Evolutionary conservation across 1,140 invertebrate species (phyloP), one percentile per base, ranked within the genome.

Genomic region (Delia radicum): DNA sequence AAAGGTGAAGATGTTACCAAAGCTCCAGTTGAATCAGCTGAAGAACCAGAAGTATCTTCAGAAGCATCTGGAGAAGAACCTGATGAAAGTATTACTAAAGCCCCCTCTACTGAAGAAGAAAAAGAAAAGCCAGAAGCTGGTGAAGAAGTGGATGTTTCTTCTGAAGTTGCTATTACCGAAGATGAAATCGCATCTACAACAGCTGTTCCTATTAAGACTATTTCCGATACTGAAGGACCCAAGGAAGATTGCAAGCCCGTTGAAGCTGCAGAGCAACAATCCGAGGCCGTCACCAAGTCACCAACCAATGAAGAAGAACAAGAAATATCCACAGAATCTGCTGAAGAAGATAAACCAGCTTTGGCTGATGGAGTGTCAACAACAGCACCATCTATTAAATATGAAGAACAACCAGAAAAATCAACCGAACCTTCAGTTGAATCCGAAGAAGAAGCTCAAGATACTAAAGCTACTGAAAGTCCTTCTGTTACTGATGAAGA

Each of bases 101-200:
- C 42, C 62, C 21, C 69, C 55, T 65, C 77, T 42, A 55, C 73
- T 13, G 69, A 18, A 31, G 77, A 77, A 76, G 55, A 77, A 63
- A 8, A 72, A 12, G 28, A 62, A 48, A 42, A 42, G n/a, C 37
- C 37, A 1, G 29, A 74, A 75, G 37, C 65, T n/a, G 2, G 2
- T 42, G 62, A 29, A 37, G 18, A 18, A 37, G 42, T 7, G 24
- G 24, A 8, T 48, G 10, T n/a, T n/a, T 37, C 31, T 24, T 13
- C 24, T 2, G 8, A 10, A 28, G 31, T 2, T 33, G n/a, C 10
- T 67, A 8, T 28, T n/a, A 7, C 13, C 12, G 63, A 67, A 67
- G 63, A 28, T 29, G 26, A 67, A n/a, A n/a, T n/a, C n/a, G n/a
- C n/a, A n/a, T n/a, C n/a, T n/a, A n/a, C n/a, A n/a, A 28, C 4